Evolutionary conservation across 2,797 vertebrate species (phyloP).

Genomic region (Telmatherina bonti): DNA sequence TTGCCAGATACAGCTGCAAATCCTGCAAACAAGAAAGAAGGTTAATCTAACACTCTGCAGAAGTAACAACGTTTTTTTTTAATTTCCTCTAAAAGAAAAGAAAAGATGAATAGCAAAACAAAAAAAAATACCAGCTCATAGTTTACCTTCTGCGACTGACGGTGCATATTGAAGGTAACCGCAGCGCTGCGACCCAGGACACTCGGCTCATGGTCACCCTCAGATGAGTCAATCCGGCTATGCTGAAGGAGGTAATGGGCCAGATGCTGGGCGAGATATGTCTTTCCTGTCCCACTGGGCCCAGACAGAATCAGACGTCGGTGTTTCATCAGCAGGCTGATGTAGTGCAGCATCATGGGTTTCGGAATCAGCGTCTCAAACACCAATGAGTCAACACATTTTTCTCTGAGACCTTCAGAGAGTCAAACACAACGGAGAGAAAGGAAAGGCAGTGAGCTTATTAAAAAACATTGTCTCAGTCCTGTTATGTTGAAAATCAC

Average conservation of each 20-base stretch:
- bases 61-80: not conserved
- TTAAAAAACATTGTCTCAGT: not conserved
- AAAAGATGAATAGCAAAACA: no score
- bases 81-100: not conserved
- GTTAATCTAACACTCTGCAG: not conserved
- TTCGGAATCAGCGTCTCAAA: slow-evolving; percentile 96
- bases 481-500: not conserved
- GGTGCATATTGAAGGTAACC: slow-evolving; percentile 97
- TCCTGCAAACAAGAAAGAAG: slow-evolving; percentile 81
- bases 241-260: slow-evolving; percentile 94
- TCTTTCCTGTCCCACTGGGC: slow-evolving; percentile 96
- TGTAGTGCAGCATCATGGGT: slow-evolving; percentile 98
- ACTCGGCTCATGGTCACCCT: slow-evolving; percentile 70
- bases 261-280: slow-evolving; percentile 91
- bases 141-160: slow-evolving; percentile 92
- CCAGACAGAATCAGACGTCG: slow-evolving; percentile 93
- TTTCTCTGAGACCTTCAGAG: slow-evolving; percentile 89
- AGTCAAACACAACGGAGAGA: not conserved
- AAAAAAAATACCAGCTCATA: not conserved
- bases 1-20: slow-evolving; percentile 93
- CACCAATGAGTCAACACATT: slow-evolving; percentile 94
- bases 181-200: slow-evolving; percentile 60
- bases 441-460: not conserved
- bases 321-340: slow-evolving; percentile 94
- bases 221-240: slow-evolving; percentile 84